Evolutionary conservation across 2,113 vertebrate genomes (phyloP).

Genomic region (Australoheros scitulus): DNA sequence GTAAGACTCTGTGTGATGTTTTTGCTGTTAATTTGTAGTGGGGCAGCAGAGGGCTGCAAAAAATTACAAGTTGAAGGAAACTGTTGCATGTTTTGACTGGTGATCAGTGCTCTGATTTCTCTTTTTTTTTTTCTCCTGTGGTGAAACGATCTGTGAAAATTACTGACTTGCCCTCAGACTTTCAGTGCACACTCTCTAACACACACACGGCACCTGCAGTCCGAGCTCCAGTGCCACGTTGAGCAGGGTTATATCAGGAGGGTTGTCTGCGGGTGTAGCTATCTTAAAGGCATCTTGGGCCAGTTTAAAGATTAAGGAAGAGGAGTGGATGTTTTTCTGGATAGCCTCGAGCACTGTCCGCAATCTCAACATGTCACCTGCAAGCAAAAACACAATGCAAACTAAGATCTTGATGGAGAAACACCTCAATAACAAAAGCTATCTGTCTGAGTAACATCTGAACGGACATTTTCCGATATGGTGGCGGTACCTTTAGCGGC

Average conservation of each 20-base stretch:
- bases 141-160: constrained; percentile 40
- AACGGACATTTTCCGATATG: not conserved
- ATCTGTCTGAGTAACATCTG: not conserved
- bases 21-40: constrained; percentile 61
- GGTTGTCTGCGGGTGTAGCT: constrained; percentile 92
- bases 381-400: not conserved
- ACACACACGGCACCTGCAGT: constrained; percentile 85
- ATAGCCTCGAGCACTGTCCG: constrained; percentile 96
- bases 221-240: constrained; percentile 96
- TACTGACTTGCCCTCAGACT: constrained; percentile 8
- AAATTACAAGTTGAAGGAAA: constrained; percentile 52
- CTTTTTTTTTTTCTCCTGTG: constrained; percentile 17
- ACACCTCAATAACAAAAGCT: not conserved
- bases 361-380: constrained; percentile 94
- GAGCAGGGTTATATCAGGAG: constrained; percentile 92
- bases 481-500: constrained; percentile 78
- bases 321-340: constrained; percentile 99
- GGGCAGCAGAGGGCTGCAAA: constrained; percentile 30
- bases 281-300: constrained; percentile 99
- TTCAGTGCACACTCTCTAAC: not conserved
- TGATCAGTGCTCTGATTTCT: constrained; percentile 15
- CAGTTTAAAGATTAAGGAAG: constrained; percentile 97
- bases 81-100: constrained; percentile 34
- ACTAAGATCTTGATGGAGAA: not conserved
- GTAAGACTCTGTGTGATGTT: constrained; percentile 47